Percentiles rank a stretch among this genome's conserved stretches.
Conservation (phyloP, 2,888 invertebrate species). For the Ochropleura leucogaster region DNA sequence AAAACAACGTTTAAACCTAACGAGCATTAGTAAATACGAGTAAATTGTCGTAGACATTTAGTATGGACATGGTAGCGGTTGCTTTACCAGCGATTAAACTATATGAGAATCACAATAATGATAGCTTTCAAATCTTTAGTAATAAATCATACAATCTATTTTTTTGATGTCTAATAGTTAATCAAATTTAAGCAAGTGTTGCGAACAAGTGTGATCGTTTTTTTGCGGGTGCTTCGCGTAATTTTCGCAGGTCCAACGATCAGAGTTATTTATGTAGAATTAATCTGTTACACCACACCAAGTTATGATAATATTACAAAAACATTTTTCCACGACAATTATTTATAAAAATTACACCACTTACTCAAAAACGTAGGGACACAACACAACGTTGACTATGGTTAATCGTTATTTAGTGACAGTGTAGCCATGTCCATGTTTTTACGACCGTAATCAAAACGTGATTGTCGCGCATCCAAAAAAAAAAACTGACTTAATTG, state of each 20-base stretch:
- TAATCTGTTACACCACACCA: slow-evolving; percentile 51
- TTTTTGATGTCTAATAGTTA: slow-evolving; percentile 64
- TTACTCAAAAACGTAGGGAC: slow-evolving; percentile 66
- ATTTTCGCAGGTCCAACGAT: slow-evolving; percentile 54
- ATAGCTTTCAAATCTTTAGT: slow-evolving; percentile 60
- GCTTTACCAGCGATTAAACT: slow-evolving; percentile 46
- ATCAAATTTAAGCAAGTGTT: slow-evolving; percentile 67
- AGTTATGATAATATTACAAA: slow-evolving; percentile 32
- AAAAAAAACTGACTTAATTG: slow-evolving; percentile 88
- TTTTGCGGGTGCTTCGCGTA: slow-evolving; percentile 50
- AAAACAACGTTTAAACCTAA: slow-evolving; percentile 77
- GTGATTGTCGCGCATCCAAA: slow-evolving; percentile 88
- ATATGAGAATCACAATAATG: slow-evolving; percentile 61
- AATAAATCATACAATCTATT: slow-evolving; percentile 67
- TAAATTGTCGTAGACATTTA: slow-evolving; percentile 69
- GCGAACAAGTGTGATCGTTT: slow-evolving; percentile 60
- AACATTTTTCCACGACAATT: slow-evolving; percentile 59
- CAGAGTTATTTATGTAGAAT: slow-evolving; percentile 49
- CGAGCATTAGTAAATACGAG: slow-evolving; percentile 72
- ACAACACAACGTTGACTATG: slow-evolving; percentile 67
- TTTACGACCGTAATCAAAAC: slow-evolving; percentile 86
- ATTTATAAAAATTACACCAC: slow-evolving; percentile 65
- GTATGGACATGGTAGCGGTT: slow-evolving; percentile 69
- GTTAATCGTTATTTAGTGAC: slow-evolving; percentile 79
- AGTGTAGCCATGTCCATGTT: slow-evolving; percentile 79